Percentiles rank a stretch among this genome's conserved stretches.
Conservation (phyloP, 1,140 invertebrate genomes). For the Cydia splendana region DNA sequence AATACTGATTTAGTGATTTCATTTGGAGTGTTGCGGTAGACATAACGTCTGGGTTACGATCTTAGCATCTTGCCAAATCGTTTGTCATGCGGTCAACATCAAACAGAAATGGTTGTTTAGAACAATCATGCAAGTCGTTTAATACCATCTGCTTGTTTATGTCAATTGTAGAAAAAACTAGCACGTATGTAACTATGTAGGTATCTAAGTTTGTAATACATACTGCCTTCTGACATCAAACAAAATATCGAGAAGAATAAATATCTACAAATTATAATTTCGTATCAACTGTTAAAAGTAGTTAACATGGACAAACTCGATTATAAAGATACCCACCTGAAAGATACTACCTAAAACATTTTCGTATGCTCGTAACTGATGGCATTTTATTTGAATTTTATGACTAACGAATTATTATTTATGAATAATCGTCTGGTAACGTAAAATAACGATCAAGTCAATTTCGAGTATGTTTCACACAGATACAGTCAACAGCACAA, state of each 20-base stretch:
- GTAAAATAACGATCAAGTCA: not conserved
- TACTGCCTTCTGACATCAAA: too few relatives aligned
- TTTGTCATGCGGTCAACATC: slow-evolving; percentile 13
- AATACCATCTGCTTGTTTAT: slow-evolving; percentile 16
- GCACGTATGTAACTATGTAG: not conserved
- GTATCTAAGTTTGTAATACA: too few relatives aligned
- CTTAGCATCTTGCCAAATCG: not conserved
- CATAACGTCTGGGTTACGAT: slow-evolving; percentile 13
- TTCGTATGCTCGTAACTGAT: not conserved
- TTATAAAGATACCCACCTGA: not conserved
- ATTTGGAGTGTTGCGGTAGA: not conserved
- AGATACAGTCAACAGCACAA: too few relatives aligned
- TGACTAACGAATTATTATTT: not conserved
- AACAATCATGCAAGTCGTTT: not conserved
- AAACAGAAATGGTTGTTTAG: not conserved
- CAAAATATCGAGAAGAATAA: too few relatives aligned
- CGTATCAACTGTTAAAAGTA: too few relatives aligned
- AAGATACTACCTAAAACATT: not conserved
- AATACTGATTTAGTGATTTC: not conserved
- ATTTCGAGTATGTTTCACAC: not conserved
- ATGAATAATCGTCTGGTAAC: not conserved
- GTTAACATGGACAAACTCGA: not conserved
- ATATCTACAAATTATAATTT: too few relatives aligned
- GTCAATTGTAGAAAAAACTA: not conserved
- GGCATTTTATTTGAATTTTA: not conserved